A percentile compares a stretch with the other conserved stretches of the same genome.
Conservation (phyloP, 2,888 invertebrate species). For the Apamea anceps region DNA sequence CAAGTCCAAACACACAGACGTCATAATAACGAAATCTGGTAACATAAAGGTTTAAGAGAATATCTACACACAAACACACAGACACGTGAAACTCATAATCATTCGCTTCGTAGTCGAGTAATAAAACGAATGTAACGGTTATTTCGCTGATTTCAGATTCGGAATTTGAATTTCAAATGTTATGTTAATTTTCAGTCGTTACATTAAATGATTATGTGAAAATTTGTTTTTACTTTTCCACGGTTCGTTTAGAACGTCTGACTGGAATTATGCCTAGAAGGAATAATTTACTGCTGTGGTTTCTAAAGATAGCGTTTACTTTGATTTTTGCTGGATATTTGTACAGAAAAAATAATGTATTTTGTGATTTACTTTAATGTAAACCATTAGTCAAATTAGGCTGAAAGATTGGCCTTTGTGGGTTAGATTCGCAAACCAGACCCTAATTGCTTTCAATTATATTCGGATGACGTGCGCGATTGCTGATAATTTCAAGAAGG, state of each 20-base stretch:
- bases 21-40: not conserved
- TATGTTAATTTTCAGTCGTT: conserved; percentile 62
- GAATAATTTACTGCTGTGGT: conserved; percentile 34
- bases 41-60: conserved; percentile 4
- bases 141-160: conserved; percentile 66
- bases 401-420: not conserved
- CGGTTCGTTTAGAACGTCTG: conserved; percentile 37
- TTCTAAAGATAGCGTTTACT: conserved; percentile 11
- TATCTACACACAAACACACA: conserved; percentile 16
- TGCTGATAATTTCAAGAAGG: too few relatives aligned
- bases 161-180: conserved; percentile 65
- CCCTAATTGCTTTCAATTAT: not conserved
- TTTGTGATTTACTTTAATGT: conserved; percentile 3
- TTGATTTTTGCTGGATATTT: conserved; percentile 23
- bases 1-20: not conserved
- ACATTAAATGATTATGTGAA: conserved; percentile 57
- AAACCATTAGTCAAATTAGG: conserved; percentile 23
- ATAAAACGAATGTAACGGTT: conserved; percentile 51
- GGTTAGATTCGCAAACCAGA: not conserved
- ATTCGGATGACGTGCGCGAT: too few relatives aligned
- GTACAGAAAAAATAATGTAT: not conserved
- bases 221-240: conserved; percentile 28
- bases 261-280: conserved; percentile 32
- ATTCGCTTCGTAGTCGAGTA: conserved; percentile 22
- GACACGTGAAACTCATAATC: conserved; percentile 29